These are phyloP conservation scores for Lagorchestes hirsutus DNA, from an alignment of 2,797 vertebrate genomes.

Conservation along the genomic window DNA sequence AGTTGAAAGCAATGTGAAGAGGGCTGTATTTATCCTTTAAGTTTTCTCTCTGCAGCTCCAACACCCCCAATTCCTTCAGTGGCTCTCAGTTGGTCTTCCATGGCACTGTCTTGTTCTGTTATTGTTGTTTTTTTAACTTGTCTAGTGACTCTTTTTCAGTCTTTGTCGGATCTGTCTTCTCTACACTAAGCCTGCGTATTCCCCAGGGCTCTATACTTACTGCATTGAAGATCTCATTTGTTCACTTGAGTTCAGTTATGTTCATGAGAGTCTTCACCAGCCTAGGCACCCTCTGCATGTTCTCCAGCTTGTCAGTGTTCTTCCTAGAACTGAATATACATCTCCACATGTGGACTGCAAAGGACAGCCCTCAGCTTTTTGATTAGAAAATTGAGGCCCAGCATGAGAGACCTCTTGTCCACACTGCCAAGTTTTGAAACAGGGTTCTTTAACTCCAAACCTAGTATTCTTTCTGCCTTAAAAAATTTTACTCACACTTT, in stretches of 20 bases:
- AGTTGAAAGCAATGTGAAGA: neutral
- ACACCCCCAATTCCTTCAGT: neutral
- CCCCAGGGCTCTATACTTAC: neutral
- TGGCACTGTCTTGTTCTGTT: neutral
- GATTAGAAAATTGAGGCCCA: neutral
- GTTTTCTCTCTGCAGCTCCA: neutral
- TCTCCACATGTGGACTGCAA: neutral
- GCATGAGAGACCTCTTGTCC: neutral
- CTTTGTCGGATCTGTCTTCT: neutral
- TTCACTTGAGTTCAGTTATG: neutral
- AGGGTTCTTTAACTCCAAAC: neutral
- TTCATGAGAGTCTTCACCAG: neutral
- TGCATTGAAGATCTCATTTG: neutral
- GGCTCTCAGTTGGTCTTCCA: neutral
- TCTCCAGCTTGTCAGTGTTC: neutral
- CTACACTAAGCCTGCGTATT: neutral
- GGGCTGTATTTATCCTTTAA: neutral
- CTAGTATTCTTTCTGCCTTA: neutral
- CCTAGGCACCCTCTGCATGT: neutral
- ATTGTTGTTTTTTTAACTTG: neutral
- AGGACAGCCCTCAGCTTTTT: neutral
- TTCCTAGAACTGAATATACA: neutral
- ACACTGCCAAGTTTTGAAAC: neutral
- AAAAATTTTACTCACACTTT: neutral
- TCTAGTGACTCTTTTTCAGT: neutral